Percentiles rank a stretch among this genome's conserved stretches.
Conservation (phyloP, 2,888 invertebrate genomes). For the Drosophila planitibia region DNA sequence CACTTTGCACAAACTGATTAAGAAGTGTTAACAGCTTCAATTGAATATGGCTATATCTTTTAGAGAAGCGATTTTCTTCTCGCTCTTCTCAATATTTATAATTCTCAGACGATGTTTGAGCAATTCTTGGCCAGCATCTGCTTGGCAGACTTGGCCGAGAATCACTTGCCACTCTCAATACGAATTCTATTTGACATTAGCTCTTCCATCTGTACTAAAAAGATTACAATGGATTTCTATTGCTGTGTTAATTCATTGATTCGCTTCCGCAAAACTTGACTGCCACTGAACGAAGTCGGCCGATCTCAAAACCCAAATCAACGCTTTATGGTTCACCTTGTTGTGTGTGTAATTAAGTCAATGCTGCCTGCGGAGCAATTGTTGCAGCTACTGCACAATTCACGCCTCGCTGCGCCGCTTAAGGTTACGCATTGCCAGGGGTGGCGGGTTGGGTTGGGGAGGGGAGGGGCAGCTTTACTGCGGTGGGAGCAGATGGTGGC, state of each 20-base stretch:
- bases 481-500: background rate
- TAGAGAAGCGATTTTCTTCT: background rate
- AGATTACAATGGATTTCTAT: no score
- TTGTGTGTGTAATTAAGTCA: slow-evolving; percentile 48
- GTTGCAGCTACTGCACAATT: slow-evolving; percentile 53
- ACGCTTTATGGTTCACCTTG: slow-evolving; percentile 41
- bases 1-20: background rate
- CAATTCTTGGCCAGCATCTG: background rate
- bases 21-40: background rate
- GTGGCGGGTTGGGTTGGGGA: background rate
- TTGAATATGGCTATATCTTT: background rate
- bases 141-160: background rate
- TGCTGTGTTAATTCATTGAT: no score
- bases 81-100: background rate
- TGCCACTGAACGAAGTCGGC: background rate
- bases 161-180: background rate
- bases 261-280: slow-evolving; percentile 18
- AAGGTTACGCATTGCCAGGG: slow-evolving; percentile 31
- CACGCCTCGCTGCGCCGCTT: slow-evolving; percentile 54
- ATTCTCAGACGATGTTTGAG: background rate
- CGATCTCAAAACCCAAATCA: slow-evolving; percentile 23
- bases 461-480: background rate
- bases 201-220: no score
- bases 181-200: background rate
- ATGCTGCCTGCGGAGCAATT: slow-evolving; percentile 47